Evolutionary conservation across 2,113 vertebrate species (phyloP).

Genomic region (Emydura subglobosa): DNA sequence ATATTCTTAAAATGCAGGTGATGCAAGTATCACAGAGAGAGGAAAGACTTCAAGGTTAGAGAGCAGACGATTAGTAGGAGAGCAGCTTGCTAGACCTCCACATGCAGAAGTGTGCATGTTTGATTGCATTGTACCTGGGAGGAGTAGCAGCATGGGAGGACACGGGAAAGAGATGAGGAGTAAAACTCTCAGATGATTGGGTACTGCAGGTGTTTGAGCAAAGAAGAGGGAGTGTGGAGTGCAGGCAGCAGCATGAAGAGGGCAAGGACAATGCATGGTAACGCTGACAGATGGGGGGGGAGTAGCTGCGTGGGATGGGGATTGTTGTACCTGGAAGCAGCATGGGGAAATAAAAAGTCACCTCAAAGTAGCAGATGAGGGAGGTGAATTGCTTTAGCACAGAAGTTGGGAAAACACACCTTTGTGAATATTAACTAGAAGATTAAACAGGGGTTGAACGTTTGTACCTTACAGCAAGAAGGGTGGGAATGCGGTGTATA

Average conservation of each 20-base stretch:
- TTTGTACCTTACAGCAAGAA: not conserved
- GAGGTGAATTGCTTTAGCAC: not conserved
- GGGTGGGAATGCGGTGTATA: not conserved
- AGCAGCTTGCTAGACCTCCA: not conserved
- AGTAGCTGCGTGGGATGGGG: not conserved
- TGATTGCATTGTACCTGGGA: not conserved
- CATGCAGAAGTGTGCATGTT: not conserved
- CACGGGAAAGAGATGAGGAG: not conserved
- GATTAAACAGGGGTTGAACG: not conserved
- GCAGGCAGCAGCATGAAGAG: not conserved
- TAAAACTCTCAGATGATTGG: not conserved
- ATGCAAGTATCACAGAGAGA: not conserved
- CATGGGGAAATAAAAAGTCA: not conserved
- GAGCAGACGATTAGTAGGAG: not conserved
- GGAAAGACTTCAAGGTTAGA: not conserved
- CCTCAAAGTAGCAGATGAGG: not conserved
- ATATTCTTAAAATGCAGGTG: not conserved
- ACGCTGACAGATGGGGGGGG: not conserved
- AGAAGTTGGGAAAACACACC: too few relatives aligned
- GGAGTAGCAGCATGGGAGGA: not conserved
- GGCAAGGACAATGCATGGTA: not conserved
- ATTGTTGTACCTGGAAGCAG: not conserved
- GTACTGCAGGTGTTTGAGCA: not conserved
- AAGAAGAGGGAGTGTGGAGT: not conserved
- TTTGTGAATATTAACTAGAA: too few relatives aligned